Evolutionary conservation across 2,888 invertebrate genomes (phyloP).

Genomic region (Lumbricus terrestris): DNA sequence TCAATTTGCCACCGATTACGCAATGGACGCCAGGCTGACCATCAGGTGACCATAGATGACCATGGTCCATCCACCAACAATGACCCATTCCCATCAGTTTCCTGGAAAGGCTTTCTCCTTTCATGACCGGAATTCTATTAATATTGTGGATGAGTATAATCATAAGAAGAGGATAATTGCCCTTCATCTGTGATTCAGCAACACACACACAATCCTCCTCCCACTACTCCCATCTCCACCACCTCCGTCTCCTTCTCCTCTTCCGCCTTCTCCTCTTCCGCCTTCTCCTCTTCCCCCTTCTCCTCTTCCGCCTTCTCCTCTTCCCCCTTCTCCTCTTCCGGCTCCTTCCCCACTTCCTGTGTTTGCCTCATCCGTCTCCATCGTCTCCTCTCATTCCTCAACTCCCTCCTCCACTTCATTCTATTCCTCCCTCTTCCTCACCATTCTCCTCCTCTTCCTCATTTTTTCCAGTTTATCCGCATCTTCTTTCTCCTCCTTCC

Average conservation of each 20-base stretch:
- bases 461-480: background rate
- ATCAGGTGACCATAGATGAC: no score
- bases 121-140: background rate
- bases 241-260: conserved; percentile 10
- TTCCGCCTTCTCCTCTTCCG: no score
- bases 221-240: conserved; percentile 19
- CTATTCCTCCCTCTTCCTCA: background rate
- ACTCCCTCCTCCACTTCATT: background rate
- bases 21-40: background rate
- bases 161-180: background rate
- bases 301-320: no score
- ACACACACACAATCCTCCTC: background rate
- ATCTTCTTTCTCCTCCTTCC: conserved; percentile 21
- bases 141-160: background rate
- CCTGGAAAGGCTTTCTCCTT: background rate
- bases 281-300: background rate
- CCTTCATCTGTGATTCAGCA: background rate
- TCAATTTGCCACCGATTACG: background rate
- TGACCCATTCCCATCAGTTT: background rate
- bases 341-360: no score
- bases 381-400: background rate
- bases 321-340: background rate
- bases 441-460: background rate
- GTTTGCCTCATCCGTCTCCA: no score
- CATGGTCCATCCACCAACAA: background rate